Evolutionary conservation across 2,888 invertebrate genomes (phyloP).

Genomic region (Eurytoma adleriae): DNA sequence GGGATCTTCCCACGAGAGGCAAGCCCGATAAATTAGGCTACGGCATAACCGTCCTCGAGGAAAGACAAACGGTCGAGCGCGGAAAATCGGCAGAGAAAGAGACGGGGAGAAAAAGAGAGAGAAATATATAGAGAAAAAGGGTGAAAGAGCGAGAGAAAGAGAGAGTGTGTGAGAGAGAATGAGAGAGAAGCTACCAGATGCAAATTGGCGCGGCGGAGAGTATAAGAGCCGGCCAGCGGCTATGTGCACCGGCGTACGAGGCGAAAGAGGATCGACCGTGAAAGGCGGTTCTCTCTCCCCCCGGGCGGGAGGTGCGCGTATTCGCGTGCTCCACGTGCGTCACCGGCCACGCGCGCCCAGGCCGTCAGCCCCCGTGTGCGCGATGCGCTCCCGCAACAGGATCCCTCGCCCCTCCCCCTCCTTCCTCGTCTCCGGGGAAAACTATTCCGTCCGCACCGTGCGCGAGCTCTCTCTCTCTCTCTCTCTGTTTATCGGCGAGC

Average conservation of each 20-base stretch:
- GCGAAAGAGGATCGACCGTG: not conserved
- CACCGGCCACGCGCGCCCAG: constrained; percentile 32
- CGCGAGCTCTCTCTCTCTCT: not conserved
- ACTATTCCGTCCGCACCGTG: no score
- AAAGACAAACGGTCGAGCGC: not conserved
- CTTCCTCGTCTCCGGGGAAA: no score
- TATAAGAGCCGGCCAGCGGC: not conserved
- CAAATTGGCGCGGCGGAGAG: not conserved
- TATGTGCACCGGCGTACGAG: not conserved
- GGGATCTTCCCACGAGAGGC: not conserved
- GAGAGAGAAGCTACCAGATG: not conserved
- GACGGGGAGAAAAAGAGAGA: not conserved
- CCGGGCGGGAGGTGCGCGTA: constrained; percentile 1
- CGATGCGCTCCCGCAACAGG: not conserved
- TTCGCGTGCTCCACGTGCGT: constrained; percentile 53
- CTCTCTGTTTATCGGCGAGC: not conserved
- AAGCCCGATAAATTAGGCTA: not conserved
- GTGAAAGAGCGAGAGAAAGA: not conserved
- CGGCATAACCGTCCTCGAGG: not conserved
- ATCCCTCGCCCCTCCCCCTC: not conserved
- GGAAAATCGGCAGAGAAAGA: not conserved
- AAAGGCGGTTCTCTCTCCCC: not conserved
- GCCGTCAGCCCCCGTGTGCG: constrained; percentile 14
- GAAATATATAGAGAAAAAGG: not conserved
- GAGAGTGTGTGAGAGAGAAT: not conserved